Evolutionary conservation across 2,113 vertebrate genomes (phyloP), one percentile per base, ranked within the genome.

Genomic region (Oryzias melastigma): DNA sequence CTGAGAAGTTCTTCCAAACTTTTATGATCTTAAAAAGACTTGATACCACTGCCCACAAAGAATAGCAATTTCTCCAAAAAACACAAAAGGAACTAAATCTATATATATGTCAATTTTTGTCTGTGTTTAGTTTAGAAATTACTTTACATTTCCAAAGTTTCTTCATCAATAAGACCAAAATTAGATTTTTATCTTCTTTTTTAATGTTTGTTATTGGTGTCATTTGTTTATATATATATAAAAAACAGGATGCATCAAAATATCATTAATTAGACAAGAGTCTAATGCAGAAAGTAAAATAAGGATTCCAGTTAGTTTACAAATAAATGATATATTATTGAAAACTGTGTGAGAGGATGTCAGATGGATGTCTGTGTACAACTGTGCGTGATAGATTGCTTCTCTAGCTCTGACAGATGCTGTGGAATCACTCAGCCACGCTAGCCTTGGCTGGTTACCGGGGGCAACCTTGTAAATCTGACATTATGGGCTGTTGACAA

Each of bases 401-500:
- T 89, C 88, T 89, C 65, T 70, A 77, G 46, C 76, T 89, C 85
- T 91, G 91, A 93, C 93, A 94, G 89, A 93, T 89, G 93, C 93
- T 93, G 93, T 77, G 87, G 92, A 95, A 95, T 94, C 94, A 93
- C 91, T 96, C 94, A 94, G 88, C 73, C 78, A 66, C 73, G 57
- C 80, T 65, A 70, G 76, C 65, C 52, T 43, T 61, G 76, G 65
- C 80, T 89, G 83, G 84, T 88, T 86, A 91, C 72, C 73, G 92
- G 91, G 93, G 85, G 91, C 91, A 91, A 90, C 91, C 93, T 91
- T 91, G 93, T 98, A 97, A 97, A 98, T 97, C 94, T 96, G 94
- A 92, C 93, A 92, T 94, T 95, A 92, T 92, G 89, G 93, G 93
- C 95, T 96, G 96, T 92, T 95, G 96, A 98, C 95, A 97, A 95